These are phyloP conservation scores for Pomacea canaliculata DNA, from an alignment of 2,888 invertebrate genomes.

Conservation along the genomic window DNA sequence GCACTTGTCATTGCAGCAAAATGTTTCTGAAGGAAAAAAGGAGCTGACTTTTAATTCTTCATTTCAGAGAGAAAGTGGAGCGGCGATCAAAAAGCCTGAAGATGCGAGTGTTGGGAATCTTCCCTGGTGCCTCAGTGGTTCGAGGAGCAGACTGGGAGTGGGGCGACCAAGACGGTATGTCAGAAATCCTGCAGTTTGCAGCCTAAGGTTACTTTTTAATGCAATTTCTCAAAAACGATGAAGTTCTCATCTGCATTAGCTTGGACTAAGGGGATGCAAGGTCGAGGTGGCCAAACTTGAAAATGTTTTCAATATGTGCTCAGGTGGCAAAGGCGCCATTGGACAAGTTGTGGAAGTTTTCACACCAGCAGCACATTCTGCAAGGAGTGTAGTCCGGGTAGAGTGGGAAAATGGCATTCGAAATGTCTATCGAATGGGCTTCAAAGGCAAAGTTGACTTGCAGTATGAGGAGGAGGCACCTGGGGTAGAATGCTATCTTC, in stretches of 20 bases:
- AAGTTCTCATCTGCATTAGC: no score
- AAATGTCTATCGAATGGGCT: constrained; percentile 85
- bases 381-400: constrained; percentile 87
- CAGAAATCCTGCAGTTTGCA: no score
- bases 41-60: no score
- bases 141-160: constrained; percentile 90
- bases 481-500: constrained; percentile 80
- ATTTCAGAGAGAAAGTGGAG: constrained; percentile 75
- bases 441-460: constrained; percentile 88
- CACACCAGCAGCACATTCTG: constrained; percentile 87
- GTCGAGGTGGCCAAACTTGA: no score
- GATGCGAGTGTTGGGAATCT: constrained; percentile 81
- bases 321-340: constrained; percentile 75
- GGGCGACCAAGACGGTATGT: constrained; percentile 80
- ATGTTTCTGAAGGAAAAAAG: no score
- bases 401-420: constrained; percentile 83
- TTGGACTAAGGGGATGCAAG: no score
- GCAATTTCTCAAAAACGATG: no score
- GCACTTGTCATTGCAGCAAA: no score
- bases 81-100: constrained; percentile 78
- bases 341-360: constrained; percentile 85
- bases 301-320: no score
- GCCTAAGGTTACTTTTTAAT: no score
- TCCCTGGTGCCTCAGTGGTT: constrained; percentile 83
- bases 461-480: constrained; percentile 80